Evolutionary conservation across 2,113 vertebrate species (phyloP).

Genomic region (Tor tambroides): DNA sequence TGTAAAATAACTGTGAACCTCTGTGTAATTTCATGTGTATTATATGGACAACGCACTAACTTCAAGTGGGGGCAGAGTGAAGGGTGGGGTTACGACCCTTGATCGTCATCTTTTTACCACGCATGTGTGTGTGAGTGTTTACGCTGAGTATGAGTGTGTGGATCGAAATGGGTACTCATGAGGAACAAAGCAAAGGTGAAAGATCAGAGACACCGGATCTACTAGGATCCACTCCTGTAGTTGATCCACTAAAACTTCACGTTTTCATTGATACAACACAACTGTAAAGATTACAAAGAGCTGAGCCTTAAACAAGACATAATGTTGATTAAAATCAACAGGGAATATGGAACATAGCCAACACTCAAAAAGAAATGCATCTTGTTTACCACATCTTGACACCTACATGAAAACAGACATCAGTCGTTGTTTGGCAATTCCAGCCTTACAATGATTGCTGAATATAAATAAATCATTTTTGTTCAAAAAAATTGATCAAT

Average conservation of each 20-base stretch:
- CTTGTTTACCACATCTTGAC: background rate
- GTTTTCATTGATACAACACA: background rate
- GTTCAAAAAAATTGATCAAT: background rate
- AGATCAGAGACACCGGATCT: conserved; percentile 49
- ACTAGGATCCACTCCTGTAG: conserved; percentile 63
- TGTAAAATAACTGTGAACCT: conserved; percentile 77
- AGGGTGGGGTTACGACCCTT: conserved; percentile 49
- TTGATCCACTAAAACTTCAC: conserved; percentile 35
- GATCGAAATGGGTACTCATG: conserved; percentile 44
- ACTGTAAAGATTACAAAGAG: background rate
- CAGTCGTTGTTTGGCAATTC: background rate
- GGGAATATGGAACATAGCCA: background rate
- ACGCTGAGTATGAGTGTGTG: conserved; percentile 63
- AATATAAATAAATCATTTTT: background rate
- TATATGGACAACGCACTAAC: conserved; percentile 71
- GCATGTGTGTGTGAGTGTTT: conserved; percentile 69
- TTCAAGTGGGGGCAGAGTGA: conserved; percentile 64
- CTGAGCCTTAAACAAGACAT: background rate
- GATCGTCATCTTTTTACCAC: conserved; percentile 68
- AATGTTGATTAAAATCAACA: background rate
- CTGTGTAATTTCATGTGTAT: conserved; percentile 76
- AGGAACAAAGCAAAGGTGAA: conserved; percentile 47
- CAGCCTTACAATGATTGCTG: background rate
- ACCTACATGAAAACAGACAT: background rate
- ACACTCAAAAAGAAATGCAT: background rate